These are phyloP conservation scores for Phortica variegata DNA, from an alignment of 1,140 invertebrate species.

Conservation along the genomic window DNA sequence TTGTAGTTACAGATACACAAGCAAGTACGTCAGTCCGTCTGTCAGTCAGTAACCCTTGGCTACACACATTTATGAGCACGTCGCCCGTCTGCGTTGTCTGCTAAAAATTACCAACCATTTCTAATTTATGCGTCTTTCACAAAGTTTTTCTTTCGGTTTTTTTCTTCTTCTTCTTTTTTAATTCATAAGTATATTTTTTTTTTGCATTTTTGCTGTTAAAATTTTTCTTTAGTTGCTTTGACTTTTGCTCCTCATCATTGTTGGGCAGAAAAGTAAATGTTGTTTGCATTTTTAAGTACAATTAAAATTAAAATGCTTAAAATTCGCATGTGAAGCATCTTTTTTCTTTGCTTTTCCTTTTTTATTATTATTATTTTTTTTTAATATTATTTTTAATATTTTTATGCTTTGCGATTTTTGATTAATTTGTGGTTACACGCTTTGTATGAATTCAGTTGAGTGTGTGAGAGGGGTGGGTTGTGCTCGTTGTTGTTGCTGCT, in stretches of 20 bases:
- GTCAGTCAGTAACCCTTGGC: no score
- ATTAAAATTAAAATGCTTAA: slow-evolving; percentile 17
- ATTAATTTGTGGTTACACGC: no score
- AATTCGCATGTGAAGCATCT: no score
- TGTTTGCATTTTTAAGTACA: slow-evolving; percentile 30
- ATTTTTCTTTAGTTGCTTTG: neutral
- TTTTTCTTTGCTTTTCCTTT: slow-evolving; percentile 8
- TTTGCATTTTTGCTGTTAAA: neutral
- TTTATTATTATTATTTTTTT: slow-evolving; percentile 4
- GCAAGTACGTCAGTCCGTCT: no score
- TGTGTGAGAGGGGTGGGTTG: no score
- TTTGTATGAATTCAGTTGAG: no score
- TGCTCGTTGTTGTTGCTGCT: no score
- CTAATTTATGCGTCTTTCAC: slow-evolving; percentile 53
- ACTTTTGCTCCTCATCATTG: slow-evolving; percentile 7
- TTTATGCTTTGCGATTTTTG: no score
- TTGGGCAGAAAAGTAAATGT: slow-evolving; percentile 26
- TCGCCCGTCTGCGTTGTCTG: no score
- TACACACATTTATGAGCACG: no score
- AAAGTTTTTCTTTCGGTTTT: slow-evolving; percentile 29
- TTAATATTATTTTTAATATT: neutral
- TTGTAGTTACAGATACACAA: no score
- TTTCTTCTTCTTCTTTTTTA: slow-evolving; percentile 2
- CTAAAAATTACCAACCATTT: slow-evolving; percentile 49
- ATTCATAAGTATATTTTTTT: slow-evolving; percentile 15